Evolutionary conservation across 2,888 invertebrate genomes (phyloP).

Genomic region (Unio delphinus): DNA sequence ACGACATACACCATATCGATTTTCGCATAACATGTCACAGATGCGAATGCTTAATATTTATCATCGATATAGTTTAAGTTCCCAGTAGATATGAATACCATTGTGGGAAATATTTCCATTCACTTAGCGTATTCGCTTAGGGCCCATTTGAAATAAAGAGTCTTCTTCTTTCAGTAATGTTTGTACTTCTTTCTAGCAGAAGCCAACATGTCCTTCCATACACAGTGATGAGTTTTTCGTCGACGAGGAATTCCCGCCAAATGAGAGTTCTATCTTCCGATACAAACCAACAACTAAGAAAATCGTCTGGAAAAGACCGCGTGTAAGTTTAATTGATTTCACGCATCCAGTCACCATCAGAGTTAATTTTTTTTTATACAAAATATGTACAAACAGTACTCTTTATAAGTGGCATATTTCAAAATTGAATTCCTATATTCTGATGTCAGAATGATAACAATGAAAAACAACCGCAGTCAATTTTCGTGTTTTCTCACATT

Average conservation of each 20-base stretch:
- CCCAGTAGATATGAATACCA: not conserved
- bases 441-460: not conserved
- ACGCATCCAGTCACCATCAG: not conserved
- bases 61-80: too few relatives aligned
- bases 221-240: slow-evolving; percentile 25
- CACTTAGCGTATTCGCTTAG: not conserved
- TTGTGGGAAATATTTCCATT: not conserved
- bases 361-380: not conserved
- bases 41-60: too few relatives aligned
- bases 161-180: not conserved
- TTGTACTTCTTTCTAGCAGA: slow-evolving; percentile 19
- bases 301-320: slow-evolving; percentile 46
- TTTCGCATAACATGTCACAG: too few relatives aligned
- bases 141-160: not conserved
- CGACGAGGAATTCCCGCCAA: slow-evolving; percentile 41
- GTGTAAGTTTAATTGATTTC: slow-evolving; percentile 22
- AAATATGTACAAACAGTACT: not conserved
- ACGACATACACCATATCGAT: too few relatives aligned
- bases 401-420: not conserved
- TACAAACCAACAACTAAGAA: slow-evolving; percentile 37
- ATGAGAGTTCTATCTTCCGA: slow-evolving; percentile 34
- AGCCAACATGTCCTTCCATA: slow-evolving; percentile 14
- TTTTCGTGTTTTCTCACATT: too few relatives aligned
- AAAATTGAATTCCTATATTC: not conserved
- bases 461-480: not conserved